Percentiles rank a stretch among this genome's conserved stretches.
These are phyloP conservation scores for Huso huso DNA, from an alignment of 2,797 vertebrate species.

Conservation along the genomic window DNA sequence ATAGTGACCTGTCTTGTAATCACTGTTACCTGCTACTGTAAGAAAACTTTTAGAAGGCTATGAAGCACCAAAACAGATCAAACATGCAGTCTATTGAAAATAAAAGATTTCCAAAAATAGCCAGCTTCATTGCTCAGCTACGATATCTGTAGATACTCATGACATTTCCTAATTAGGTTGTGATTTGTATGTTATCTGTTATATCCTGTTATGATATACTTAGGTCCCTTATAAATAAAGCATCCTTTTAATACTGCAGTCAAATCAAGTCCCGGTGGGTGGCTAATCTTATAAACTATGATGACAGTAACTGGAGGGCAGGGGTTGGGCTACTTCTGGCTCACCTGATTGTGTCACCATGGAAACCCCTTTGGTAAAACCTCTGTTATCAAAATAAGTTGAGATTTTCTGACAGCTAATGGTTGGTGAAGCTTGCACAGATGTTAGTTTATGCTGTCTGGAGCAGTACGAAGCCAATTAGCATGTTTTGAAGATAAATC, in stretches of 20 bases:
- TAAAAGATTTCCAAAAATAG: too few relatives aligned
- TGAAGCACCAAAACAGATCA: too few relatives aligned
- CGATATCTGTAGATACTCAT: constrained; percentile 20
- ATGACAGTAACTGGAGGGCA: constrained; percentile 43
- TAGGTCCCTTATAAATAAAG: background rate
- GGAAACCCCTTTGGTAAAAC: constrained; percentile 44
- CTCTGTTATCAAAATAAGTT: constrained; percentile 57
- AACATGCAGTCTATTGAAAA: too few relatives aligned
- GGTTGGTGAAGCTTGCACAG: constrained; percentile 47
- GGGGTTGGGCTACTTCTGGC: constrained; percentile 33
- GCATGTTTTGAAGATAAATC: constrained; percentile 42
- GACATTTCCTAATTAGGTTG: too few relatives aligned
- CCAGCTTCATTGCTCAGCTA: too few relatives aligned
- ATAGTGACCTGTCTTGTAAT: too few relatives aligned
- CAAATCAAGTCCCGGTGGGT: constrained; percentile 24
- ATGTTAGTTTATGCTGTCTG: constrained; percentile 37
- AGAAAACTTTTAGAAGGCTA: too few relatives aligned
- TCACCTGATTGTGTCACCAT: constrained; percentile 57
- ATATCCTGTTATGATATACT: too few relatives aligned
- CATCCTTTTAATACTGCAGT: constrained; percentile 21
- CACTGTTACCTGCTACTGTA: too few relatives aligned
- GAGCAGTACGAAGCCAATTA: constrained; percentile 43
- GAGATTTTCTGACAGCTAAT: constrained; percentile 55
- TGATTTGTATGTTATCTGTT: too few relatives aligned
- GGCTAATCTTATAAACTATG: constrained; percentile 39